Evolutionary conservation across 2,113 vertebrate genomes (phyloP), one percentile per base, ranked within the genome.

Genomic region (Saguinus imperator): DNA sequence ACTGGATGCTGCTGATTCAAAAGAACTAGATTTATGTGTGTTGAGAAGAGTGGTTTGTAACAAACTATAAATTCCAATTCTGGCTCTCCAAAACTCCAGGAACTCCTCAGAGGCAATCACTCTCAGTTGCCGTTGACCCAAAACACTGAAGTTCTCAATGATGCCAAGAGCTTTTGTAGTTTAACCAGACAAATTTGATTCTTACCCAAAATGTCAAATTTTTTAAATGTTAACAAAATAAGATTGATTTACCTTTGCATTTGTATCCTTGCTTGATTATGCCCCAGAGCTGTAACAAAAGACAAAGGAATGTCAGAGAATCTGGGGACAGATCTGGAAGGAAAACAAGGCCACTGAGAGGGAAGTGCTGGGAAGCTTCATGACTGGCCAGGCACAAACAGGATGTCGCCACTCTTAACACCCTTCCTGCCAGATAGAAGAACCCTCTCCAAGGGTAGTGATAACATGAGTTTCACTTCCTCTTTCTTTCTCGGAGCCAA

Each of bases 201-300:
- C 79, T 45, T 92, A 52, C 68, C 89, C 97, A 68, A 97, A 94
- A 91, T 4, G 73, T 25, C 37, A 52, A 57, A 23, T 20, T 81
- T 73, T 76, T 14, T 72, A 35, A 93, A 29, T 48, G 45, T 80
- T 45, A 79, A 87, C 12, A 76, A 91, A 96, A 0, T 91, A 90
- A 94, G 84, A 76, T 96, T 96, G 94, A 93, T 72, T 89, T 99
- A 99, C 99, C 99, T 99, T 99, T 99, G 98, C 99, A 99, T 98
- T 99, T 99, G 98, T 99, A 99, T 97, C 99, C 99, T 98, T 99
- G 99, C 98, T 99, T 99, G 98, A 99, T 99, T 98, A 99, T 99
- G 89, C 99, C 99, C 99, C 99, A 99, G 87, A 99, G 99, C 99
- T 99, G 99, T 93, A 99, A 99, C 97, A 96, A 98, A 98, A 98